Evolutionary conservation across 2,113 vertebrate species (phyloP).

Genomic region (Odontophorus gujanensis): DNA sequence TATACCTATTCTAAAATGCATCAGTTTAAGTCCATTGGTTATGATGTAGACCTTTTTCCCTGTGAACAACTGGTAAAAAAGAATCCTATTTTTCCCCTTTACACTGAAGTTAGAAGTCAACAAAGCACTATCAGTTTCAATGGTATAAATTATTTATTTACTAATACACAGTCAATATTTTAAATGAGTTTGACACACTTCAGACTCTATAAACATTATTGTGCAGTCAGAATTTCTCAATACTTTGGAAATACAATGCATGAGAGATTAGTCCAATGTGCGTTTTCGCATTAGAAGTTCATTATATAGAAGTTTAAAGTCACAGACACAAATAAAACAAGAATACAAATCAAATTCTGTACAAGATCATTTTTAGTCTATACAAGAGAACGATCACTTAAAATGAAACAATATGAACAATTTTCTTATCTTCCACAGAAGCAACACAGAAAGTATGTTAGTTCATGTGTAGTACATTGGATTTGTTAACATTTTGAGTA

Average conservation of each 20-base stretch:
- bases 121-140: not conserved
- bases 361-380: not conserved
- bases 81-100: not conserved
- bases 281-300: not conserved
- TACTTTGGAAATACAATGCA: not conserved
- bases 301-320: not conserved
- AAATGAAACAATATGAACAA: not conserved
- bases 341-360: not conserved
- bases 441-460: not conserved
- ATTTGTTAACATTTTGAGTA: constrained; percentile 4
- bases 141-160: constrained; percentile 47
- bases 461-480: not conserved
- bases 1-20: not conserved
- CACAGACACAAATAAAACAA: not conserved
- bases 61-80: not conserved
- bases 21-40: not conserved
- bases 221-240: not conserved
- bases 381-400: not conserved
- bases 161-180: not conserved
- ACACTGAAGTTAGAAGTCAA: not conserved
- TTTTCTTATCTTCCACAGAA: not conserved
- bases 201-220: constrained; percentile 2
- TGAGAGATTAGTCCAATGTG: constrained; percentile 3
- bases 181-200: constrained; percentile 18
- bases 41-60: not conserved